Percentiles rank a stretch among this genome's conserved stretches.
Evolutionary conservation across 2,888 invertebrate species (phyloP).

Genomic region (Cepaea hortensis): DNA sequence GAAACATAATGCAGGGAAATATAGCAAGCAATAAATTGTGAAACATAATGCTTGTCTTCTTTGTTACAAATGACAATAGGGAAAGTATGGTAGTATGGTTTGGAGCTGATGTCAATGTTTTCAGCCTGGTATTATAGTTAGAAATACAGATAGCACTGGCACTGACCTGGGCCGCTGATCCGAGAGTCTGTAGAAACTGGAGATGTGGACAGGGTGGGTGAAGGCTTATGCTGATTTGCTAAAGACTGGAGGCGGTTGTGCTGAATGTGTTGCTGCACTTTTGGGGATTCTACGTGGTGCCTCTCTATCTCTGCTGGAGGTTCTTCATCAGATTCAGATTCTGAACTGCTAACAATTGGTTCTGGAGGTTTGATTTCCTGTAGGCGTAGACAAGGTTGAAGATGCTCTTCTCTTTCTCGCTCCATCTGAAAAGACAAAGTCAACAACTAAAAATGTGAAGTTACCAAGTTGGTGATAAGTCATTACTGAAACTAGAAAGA

Average conservation of each 20-base stretch:
- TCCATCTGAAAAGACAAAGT: constrained; percentile 78
- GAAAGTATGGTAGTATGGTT: too few species aligned
- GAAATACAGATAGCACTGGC: neutral
- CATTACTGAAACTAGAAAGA: neutral
- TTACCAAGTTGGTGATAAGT: neutral
- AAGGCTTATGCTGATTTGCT: constrained; percentile 53
- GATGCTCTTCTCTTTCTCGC: constrained; percentile 87
- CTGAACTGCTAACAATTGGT: constrained; percentile 55
- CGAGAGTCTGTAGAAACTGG: constrained; percentile 58
- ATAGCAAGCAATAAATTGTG: too few species aligned
- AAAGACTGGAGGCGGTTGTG: constrained; percentile 48
- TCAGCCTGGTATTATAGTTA: too few species aligned
- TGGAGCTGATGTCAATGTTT: too few species aligned
- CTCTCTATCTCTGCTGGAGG: neutral
- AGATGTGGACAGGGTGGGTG: constrained; percentile 54
- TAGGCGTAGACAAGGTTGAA: constrained; percentile 88
- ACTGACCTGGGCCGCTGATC: constrained; percentile 53
- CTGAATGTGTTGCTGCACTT: constrained; percentile 48
- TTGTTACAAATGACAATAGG: too few species aligned
- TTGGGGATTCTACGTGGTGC: constrained; percentile 14
- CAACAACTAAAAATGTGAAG: neutral
- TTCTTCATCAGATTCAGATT: constrained; percentile 56
- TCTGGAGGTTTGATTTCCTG: constrained; percentile 57
- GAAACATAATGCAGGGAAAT: too few species aligned
- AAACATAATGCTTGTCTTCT: too few species aligned